A percentile compares a stretch with the other conserved stretches of the same genome.
These are phyloP conservation scores for Metacarcinus magister DNA, from an alignment of 2,888 invertebrate species.

Conservation along the genomic window DNA sequence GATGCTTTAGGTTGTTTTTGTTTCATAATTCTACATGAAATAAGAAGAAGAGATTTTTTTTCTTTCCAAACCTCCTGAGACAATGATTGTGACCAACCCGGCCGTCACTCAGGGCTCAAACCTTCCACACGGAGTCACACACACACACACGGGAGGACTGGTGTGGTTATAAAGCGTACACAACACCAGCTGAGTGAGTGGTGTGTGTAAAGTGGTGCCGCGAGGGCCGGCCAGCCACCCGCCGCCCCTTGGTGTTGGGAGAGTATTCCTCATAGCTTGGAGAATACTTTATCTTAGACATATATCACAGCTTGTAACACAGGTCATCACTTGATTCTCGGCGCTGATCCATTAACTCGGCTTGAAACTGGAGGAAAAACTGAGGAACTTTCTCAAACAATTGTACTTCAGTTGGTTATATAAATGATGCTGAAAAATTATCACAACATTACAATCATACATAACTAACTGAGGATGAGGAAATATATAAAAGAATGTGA, in stretches of 20 bases:
- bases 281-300: background rate
- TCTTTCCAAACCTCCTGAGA: no score
- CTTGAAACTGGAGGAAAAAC: conserved; percentile 16
- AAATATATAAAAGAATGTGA: background rate
- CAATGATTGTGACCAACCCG: no score
- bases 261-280: background rate
- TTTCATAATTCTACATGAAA: no score
- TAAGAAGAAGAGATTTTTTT: no score
- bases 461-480: background rate
- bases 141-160: background rate
- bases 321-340: background rate
- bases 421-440: background rate
- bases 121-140: background rate
- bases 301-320: conserved; percentile 51
- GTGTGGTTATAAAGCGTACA: background rate
- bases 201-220: background rate
- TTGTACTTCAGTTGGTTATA: background rate
- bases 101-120: background rate
- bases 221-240: background rate
- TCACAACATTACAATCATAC: background rate
- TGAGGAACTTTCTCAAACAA: background rate
- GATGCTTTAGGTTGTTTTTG: no score
- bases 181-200: background rate
- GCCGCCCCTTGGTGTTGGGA: background rate
- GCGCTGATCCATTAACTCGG: background rate